A percentile compares a stretch with the other conserved stretches of the same genome.
phyloP scores from a whole-genome alignment of 2,113 vertebrate species.

The Xiphophorus maculatus region DNA sequence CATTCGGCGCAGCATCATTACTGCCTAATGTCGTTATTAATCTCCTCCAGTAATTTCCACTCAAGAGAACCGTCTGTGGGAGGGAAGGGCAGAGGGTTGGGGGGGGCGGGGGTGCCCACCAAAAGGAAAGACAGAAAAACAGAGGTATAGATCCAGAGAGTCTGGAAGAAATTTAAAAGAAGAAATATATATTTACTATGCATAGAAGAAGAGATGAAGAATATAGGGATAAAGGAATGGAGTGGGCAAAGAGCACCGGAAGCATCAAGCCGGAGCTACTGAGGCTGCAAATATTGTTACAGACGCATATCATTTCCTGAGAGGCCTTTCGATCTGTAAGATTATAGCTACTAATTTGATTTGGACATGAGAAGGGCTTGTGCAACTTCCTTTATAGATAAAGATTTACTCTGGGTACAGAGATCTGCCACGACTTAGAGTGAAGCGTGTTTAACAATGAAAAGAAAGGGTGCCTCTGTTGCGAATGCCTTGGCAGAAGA shows the following conservation, averaged over 20 bases:
- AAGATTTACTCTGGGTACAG: conserved; percentile 31
- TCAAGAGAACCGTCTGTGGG: conserved; percentile 74
- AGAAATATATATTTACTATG: background rate
- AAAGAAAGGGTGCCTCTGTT: background rate
- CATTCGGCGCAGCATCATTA: conserved; percentile 84
- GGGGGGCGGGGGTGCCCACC: background rate
- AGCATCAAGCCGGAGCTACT: conserved; percentile 46
- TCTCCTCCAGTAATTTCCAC: conserved; percentile 82
- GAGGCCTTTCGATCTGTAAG: conserved; percentile 60
- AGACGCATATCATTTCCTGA: conserved; percentile 64
- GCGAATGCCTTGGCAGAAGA: too few species aligned
- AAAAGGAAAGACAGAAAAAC: conserved; percentile 44
- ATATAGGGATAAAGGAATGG: conserved; percentile 10
- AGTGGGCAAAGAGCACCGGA: conserved; percentile 7
- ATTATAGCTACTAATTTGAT: conserved; percentile 64
- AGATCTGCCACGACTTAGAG: background rate
- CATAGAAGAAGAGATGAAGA: conserved; percentile 1
- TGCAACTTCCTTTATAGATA: conserved; percentile 22
- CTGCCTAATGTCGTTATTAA: conserved; percentile 84
- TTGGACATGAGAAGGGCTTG: conserved; percentile 37
- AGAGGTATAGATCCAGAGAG: conserved; percentile 39
- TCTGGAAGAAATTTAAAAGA: background rate
- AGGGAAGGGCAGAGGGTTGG: conserved; percentile 44
- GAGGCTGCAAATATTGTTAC: conserved; percentile 46
- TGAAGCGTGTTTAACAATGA: conserved; percentile 20